A percentile compares a stretch with the other conserved stretches of the same genome.
These are phyloP conservation scores for Poeciliopsis presidionis DNA, from an alignment of 2,797 vertebrate genomes.

Conservation along the genomic window DNA sequence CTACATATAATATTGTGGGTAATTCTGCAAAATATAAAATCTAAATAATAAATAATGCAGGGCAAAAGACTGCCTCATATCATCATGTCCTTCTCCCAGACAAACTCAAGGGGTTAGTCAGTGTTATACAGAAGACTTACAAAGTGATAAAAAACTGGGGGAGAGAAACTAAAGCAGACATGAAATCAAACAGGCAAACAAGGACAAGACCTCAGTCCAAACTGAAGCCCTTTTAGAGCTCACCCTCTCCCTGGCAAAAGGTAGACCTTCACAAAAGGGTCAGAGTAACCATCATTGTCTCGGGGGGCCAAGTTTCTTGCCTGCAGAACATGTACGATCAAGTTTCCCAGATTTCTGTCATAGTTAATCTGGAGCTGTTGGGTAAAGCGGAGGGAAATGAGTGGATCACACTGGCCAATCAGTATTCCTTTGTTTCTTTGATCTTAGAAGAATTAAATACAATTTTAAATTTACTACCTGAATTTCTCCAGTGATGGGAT, in stretches of 20 bases:
- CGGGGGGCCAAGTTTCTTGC: slow-evolving; percentile 93
- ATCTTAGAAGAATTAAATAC: background rate
- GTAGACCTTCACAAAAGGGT: slow-evolving; percentile 99
- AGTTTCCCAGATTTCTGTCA: slow-evolving; percentile 95
- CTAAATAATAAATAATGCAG: slow-evolving; percentile 10
- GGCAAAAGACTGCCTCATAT: slow-evolving; percentile 63
- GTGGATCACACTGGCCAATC: background rate
- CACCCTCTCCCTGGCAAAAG: slow-evolving; percentile 97
- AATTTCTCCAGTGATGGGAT: slow-evolving; percentile 95
- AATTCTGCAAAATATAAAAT: slow-evolving; percentile 16
- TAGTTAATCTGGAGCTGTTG: slow-evolving; percentile 97
- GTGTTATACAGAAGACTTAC: slow-evolving; percentile 49
- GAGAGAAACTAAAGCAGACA: slow-evolving; percentile 67
- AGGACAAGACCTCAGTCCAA: slow-evolving; percentile 50
- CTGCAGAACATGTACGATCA: slow-evolving; percentile 98
- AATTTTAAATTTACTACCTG: slow-evolving; percentile 84
- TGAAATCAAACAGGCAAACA: slow-evolving; percentile 62
- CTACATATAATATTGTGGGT: background rate
- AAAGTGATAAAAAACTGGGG: slow-evolving; percentile 62
- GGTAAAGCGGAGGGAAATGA: background rate
- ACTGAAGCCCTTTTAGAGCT: slow-evolving; percentile 64
- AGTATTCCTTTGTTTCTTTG: background rate
- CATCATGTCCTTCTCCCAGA: slow-evolving; percentile 56
- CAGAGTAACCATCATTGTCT: slow-evolving; percentile 97
- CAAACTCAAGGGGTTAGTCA: slow-evolving; percentile 53